Base-by-base conservation (phyloP, 1,140 invertebrate genomes). In the Dryas iulia region DNA sequence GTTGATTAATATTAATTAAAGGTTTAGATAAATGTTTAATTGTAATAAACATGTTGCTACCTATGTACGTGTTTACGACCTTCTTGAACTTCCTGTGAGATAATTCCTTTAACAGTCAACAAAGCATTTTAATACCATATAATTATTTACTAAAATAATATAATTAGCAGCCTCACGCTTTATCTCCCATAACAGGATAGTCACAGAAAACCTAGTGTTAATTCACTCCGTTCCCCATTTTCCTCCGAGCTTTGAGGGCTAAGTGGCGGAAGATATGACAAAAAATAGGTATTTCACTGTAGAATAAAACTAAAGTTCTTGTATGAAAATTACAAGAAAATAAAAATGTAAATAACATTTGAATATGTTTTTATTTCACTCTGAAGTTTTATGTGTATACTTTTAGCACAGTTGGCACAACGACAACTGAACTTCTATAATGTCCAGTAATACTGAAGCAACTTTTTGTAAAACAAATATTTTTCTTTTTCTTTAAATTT, bases 1-100 rank as follows among this genome's bases (percentile, higher is more conserved):
- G 12, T 26, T 18, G 24, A 57, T 56, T 31, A 53, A 21, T n/a
- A 53, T 53, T 61, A 57, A 61, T 61, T 62, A 58, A n/a, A 24
- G 6, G 14, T 21, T 56, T 12, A 0, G 59, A 68, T 68, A 68
- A 26, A 39, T 28, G 18, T 25, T 28, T 62, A 52, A 6, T 26
- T 62, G 11, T 53, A 18, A 11, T 12, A 53, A 62, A 62, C 39
- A 52, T 52, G 59, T 62, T 52, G 39, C 30, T 10, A 6, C 0
- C 8, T 47, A 2, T 47, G 39, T 47, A 47, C 8, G 21, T 47
- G 21, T 47, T 47, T 47, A 21, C 39, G 14, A 47, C 39, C 14
- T 47, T 47, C 6, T 21, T 7, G 18, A 2, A 47, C 18, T 47
- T 47, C 39, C 39, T 47, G 7, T 21, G 8, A 47, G 39, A 47